Base-by-base conservation (phyloP, 2,888 invertebrate genomes). In the Dascillus cervinus region DNA sequence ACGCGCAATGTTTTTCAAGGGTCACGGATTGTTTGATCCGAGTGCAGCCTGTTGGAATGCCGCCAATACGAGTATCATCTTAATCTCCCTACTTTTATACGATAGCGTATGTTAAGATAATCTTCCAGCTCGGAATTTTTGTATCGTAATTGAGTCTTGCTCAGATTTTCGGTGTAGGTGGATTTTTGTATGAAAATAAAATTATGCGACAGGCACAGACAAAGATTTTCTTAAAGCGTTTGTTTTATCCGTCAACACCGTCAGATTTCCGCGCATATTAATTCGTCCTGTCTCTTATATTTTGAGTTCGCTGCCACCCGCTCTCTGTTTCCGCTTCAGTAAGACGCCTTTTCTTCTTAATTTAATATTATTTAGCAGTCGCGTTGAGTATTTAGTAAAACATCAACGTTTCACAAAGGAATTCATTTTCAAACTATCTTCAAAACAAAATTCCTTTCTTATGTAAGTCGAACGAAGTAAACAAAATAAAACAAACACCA, bases 291-390 rank as follows among this genome's bases (percentile, higher is more conserved):
- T 39, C 41, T 39, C 41, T 41, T 37, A 43, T 44, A 44, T 41
- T 44, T 44, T 42, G 40, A 39, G 39, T 39, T 39, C 32, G 39
- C 33, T 35, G 37, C 37, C 39, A 37, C 34, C 43, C 43, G 34
- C 37, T 42, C 38, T 39, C 33, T 39, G 37, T 47, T 56, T 55
- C 51, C 58, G 54, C 57, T 56, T 47, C 54, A 51, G 49, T 50
- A 44, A 50, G 51, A 48, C 53, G 57, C 53, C 56, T 55, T 56
- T 58, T 55, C 58, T 56, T 56, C 58, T 56, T 60, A 60, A 60
- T 60, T 60, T 56, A 57, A 60, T 60, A 58, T 57, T 56, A 58
- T 60, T 60, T 56, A 57, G 56, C 53, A 54, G 50, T 49, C 54
- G 44, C 49, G 48, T 49, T 53, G 52, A 46, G 51, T 55, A 55